Evolutionary conservation across 2,888 invertebrate species (phyloP).

Genomic region (Lucinisca nassula): DNA sequence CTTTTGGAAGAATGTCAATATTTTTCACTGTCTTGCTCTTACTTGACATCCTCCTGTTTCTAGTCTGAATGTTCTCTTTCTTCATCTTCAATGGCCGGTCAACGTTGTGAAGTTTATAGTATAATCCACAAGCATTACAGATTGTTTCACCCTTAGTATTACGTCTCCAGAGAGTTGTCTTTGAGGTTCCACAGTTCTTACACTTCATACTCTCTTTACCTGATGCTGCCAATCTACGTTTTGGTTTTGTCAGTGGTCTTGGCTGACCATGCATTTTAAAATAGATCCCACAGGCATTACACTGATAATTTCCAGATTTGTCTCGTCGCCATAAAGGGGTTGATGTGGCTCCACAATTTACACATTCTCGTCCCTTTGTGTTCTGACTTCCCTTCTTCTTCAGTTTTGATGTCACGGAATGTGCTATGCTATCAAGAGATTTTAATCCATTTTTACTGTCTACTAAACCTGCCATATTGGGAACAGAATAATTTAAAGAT

Average conservation of each 20-base stretch:
- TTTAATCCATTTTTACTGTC: not conserved
- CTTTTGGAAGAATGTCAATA: not conserved
- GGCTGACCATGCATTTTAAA: slow-evolving; percentile 99
- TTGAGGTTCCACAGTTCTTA: slow-evolving; percentile 96
- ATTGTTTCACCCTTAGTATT: slow-evolving; percentile 97
- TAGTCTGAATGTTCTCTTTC: slow-evolving; percentile 97
- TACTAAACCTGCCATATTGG: not conserved
- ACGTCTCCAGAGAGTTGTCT: slow-evolving; percentile 98
- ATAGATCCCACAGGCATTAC: slow-evolving; percentile 99
- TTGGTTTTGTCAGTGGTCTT: slow-evolving; percentile 77
- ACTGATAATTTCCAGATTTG: slow-evolving; percentile 98
- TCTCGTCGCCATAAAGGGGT: slow-evolving; percentile 99
- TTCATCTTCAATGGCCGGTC: slow-evolving; percentile 96
- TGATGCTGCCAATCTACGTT: slow-evolving; percentile 49
- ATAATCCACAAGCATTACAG: slow-evolving; percentile 99
- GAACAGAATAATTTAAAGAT: too few species aligned
- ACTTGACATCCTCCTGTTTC: slow-evolving; percentile 92
- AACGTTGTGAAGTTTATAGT: slow-evolving; percentile 96
- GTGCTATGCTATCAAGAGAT: not conserved
- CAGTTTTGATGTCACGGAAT: not conserved
- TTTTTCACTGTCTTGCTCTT: slow-evolving; percentile 56
- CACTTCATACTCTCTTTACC: slow-evolving; percentile 89
- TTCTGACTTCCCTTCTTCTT: not conserved
- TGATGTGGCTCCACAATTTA: slow-evolving; percentile 99
- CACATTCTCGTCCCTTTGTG: slow-evolving; percentile 96